Evolutionary conservation across 2,113 vertebrate species (phyloP).

Genomic region (Mandrillus leucophaeus): DNA sequence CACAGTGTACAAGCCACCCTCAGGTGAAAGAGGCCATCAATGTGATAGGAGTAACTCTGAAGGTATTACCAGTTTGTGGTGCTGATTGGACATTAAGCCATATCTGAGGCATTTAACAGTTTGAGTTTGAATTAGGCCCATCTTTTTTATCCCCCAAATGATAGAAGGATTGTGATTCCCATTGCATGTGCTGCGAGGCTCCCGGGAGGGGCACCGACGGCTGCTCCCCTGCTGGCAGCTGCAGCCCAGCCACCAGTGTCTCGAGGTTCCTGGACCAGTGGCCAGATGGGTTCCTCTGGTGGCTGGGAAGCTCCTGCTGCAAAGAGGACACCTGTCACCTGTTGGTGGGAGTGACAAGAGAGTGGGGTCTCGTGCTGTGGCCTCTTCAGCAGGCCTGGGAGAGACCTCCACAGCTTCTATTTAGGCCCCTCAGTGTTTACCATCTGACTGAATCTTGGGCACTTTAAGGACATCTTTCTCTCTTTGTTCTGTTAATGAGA

Average conservation of each 20-base stretch:
- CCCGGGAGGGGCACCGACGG: fast-evolving
- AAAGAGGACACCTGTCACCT: background rate
- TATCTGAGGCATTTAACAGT: background rate
- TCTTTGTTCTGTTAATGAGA: background rate
- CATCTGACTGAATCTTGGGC: background rate
- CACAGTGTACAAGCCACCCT: constrained; percentile 88
- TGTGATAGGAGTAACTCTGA: constrained; percentile 96
- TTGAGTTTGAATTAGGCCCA: background rate
- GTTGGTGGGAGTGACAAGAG: background rate
- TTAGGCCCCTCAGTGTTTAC: background rate
- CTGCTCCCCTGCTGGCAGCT: background rate
- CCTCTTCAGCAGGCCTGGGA: background rate
- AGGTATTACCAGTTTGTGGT: constrained; percentile 85
- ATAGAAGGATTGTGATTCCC: background rate
- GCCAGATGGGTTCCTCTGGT: background rate
- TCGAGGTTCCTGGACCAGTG: background rate
- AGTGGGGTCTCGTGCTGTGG: background rate
- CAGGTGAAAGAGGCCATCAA: constrained; percentile 96
- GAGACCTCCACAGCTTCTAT: background rate
- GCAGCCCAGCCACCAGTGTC: too few relatives aligned
- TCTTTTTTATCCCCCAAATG: background rate
- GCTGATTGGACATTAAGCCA: background rate
- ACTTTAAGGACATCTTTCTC: background rate
- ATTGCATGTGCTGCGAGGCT: background rate
- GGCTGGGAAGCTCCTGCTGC: background rate